Percentiles rank a stretch among this genome's conserved stretches.
phyloP scores from a whole-genome alignment of 2,888 invertebrate genomes.

The Scrobipalpa atriplicella region DNA sequence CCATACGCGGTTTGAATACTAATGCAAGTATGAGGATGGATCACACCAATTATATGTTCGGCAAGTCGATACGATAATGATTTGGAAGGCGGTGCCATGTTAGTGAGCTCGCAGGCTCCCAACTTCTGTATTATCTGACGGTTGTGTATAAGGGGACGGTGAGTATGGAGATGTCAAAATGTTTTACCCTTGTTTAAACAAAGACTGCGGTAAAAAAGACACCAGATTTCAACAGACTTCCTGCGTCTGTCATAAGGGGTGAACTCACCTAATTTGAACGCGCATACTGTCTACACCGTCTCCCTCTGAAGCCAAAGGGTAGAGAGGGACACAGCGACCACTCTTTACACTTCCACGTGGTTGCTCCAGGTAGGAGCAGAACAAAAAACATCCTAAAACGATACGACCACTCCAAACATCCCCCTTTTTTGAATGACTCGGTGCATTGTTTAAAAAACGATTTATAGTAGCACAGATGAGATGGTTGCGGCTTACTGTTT shows the following conservation, averaged over 20 bases:
- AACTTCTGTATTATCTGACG: constrained; percentile 35
- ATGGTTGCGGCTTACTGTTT: constrained; percentile 64
- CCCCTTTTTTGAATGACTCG: constrained; percentile 62
- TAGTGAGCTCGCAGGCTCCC: not conserved
- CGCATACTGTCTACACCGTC: constrained; percentile 38
- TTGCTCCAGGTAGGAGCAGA: constrained; percentile 74
- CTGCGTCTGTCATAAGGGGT: constrained; percentile 67
- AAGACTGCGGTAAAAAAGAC: constrained; percentile 66
- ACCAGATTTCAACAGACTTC: constrained; percentile 79
- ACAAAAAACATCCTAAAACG: constrained; percentile 69
- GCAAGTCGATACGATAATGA: not conserved
- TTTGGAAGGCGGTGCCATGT: not conserved
- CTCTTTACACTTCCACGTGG: constrained; percentile 72
- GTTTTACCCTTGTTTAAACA: constrained; percentile 69
- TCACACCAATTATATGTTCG: not conserved
- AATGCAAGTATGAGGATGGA: not conserved
- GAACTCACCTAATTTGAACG: constrained; percentile 42
- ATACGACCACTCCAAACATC: constrained; percentile 76
- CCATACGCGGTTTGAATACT: constrained; percentile 53
- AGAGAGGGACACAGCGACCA: constrained; percentile 51
- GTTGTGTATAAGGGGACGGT: constrained; percentile 51
- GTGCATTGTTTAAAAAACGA: constrained; percentile 72
- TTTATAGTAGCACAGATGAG: constrained; percentile 66
- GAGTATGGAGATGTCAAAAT: constrained; percentile 67
- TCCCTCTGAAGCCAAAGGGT: constrained; percentile 45